phyloP scores from a whole-genome alignment of 2,113 vertebrate genomes.

The Indicator indicator region DNA sequence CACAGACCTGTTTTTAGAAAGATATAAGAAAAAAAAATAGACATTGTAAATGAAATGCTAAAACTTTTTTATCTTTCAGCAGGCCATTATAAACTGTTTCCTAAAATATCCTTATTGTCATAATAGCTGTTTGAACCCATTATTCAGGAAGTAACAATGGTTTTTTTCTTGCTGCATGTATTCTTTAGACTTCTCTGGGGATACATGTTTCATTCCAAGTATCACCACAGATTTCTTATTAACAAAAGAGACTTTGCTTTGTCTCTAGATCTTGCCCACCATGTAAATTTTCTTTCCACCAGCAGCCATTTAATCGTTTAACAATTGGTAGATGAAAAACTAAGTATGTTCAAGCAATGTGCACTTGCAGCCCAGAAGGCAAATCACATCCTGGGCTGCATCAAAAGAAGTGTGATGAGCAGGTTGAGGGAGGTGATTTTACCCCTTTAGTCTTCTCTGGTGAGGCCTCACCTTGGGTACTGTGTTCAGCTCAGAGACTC shows the following conservation, averaged over 20 bases:
- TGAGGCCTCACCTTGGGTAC: background rate
- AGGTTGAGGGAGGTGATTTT: background rate
- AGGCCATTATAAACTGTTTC: conserved; percentile 13
- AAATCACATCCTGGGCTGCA: background rate
- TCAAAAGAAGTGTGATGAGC: background rate
- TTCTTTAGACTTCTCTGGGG: conserved; percentile 48
- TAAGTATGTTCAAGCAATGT: background rate
- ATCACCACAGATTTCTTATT: conserved; percentile 49
- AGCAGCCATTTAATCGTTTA: background rate
- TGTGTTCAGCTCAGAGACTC: background rate
- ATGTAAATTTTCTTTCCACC: conserved; percentile 5
- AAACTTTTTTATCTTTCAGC: conserved; percentile 45
- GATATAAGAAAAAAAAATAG: background rate
- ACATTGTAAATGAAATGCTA: conserved; percentile 36
- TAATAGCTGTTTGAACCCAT: background rate
- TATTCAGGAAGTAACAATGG: conserved; percentile 47
- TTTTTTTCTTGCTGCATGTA: conserved; percentile 40
- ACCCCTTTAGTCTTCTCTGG: background rate
- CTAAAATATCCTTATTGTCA: conserved; percentile 51
- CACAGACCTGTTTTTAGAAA: background rate
- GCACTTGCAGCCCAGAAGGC: background rate
- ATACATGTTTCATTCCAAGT: conserved; percentile 37
- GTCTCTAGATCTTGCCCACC: background rate
- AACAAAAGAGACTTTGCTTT: conserved; percentile 44
- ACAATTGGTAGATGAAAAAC: background rate